Percentiles rank a stretch among this genome's conserved stretches.
These are phyloP conservation scores for Meloidogyne chitwoodi DNA, from an alignment of 1,140 invertebrate species.

Conservation along the genomic window DNA sequence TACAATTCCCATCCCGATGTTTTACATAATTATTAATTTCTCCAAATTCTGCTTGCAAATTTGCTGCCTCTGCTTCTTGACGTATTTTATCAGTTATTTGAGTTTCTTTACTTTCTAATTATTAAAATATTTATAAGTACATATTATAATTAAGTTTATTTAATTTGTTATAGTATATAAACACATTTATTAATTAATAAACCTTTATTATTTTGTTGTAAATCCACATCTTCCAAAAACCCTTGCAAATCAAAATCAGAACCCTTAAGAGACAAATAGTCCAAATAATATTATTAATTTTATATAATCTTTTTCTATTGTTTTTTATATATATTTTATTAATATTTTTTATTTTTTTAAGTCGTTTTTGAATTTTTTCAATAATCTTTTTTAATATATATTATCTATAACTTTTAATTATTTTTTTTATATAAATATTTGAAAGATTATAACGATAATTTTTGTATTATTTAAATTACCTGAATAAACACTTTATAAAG, in stretches of 20 bases:
- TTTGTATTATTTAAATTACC: constrained; percentile 10
- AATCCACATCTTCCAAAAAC: not conserved
- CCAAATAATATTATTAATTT: too few relatives aligned
- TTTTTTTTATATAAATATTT: too few relatives aligned
- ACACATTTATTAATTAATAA: too few relatives aligned
- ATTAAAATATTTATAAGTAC: not conserved
- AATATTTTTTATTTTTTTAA: too few relatives aligned
- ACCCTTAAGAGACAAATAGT: not conserved
- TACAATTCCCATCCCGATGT: not conserved
- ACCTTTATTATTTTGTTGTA: not conserved
- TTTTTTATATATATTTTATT: too few relatives aligned
- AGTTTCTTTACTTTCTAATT: not conserved
- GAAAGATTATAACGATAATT: too few relatives aligned
- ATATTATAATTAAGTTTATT: too few relatives aligned
- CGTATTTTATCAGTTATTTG: not conserved
- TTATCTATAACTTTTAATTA: too few relatives aligned
- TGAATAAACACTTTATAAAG: constrained; percentile 27
- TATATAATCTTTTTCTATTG: too few relatives aligned
- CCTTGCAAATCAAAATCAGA: not conserved
- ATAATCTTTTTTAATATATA: too few relatives aligned
- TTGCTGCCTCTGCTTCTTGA: not conserved
- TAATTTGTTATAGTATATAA: too few relatives aligned
- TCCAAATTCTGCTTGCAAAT: not conserved
- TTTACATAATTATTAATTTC: not conserved
- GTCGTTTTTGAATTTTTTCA: too few relatives aligned